Evolutionary conservation across 2,797 vertebrate species (phyloP), one percentile per base, ranked within the genome.

Genomic region (Ctenosaura bakeri): DNA sequence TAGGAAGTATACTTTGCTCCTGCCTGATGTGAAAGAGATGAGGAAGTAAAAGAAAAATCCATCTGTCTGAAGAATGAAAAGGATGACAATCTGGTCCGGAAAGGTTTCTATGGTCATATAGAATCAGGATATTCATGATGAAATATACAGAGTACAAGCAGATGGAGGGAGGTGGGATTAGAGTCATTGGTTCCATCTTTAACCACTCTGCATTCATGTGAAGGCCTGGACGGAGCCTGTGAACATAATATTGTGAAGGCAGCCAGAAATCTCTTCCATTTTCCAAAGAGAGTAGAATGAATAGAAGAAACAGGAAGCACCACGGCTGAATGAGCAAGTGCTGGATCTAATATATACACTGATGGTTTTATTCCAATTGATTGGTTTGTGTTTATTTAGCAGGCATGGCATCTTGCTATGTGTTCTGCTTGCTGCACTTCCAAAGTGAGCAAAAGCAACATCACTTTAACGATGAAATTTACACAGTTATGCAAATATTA

Each of bases 401-500:
- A 10, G 78, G 56, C 77, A 59, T 10, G 78, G 56, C 77, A 59
- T 35, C 42, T 86, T 38, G 78, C 69, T 76, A 54, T 76, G 76
- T 77, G 66, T 66, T 86, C 69, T 64, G 24, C 69, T 87, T 83
- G 77, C 56, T 24, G 18, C 54, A 83, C 56, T 87, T 87, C 7
- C 46, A 69, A n/a, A 64, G 35, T 78, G 42, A 87, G 71, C 50
- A 90, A 87, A 66, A 32, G 26, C n/a, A 42, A 38, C 73, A 66
- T 32, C 32, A 54, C 6, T 87, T 64, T 87, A 87, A 90, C 52
- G 0, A 56, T 77, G 56, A 86, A 66, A 87, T 77, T 35, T 46
- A 77, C 84, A 79, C 38, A 82, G 80, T 83, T 87, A 52, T 64
- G 77, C n/a, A 87, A 87, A 77, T 87, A 90, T 76, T 87, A 81